Conservation (phyloP, 2,888 invertebrate genomes). For the Callyntrura sp. region DNA sequence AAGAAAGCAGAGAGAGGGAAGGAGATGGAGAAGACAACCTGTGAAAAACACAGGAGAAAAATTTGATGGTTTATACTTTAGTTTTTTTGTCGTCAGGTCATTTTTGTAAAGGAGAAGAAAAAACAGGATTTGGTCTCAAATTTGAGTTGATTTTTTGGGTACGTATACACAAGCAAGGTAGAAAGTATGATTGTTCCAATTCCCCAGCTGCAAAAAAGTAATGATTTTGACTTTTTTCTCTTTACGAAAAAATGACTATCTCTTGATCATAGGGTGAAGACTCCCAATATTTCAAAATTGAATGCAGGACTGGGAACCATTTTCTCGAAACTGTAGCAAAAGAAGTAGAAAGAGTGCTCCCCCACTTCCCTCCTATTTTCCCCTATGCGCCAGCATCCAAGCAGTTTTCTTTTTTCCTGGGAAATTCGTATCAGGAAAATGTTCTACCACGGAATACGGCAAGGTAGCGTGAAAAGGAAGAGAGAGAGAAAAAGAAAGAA, state of each 20-base stretch:
- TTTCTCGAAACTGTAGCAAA: slow-evolving; percentile 64
- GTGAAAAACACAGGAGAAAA: slow-evolving; percentile 62
- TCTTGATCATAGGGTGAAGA: slow-evolving; percentile 78
- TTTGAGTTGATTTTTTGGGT: slow-evolving; percentile 40
- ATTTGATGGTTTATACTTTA: slow-evolving; percentile 61
- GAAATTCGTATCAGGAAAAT: neutral
- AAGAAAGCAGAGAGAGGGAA: slow-evolving; percentile 32
- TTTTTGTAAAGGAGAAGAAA: slow-evolving; percentile 61
- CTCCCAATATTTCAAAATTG: slow-evolving; percentile 81
- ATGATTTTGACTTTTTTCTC: slow-evolving; percentile 78
- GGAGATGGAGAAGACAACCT: neutral
- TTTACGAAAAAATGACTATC: slow-evolving; percentile 76
- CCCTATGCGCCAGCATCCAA: neutral
- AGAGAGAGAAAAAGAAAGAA: slow-evolving; percentile 22
- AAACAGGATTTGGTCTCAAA: slow-evolving; percentile 68
- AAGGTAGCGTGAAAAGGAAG: slow-evolving; percentile 48
- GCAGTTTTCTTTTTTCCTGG: neutral
- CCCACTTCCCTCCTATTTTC: slow-evolving; percentile 20
- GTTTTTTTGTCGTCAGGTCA: slow-evolving; percentile 72
- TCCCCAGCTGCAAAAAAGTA: slow-evolving; percentile 78
- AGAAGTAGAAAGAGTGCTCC: neutral
- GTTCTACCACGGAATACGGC: neutral
- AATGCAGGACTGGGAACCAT: slow-evolving; percentile 80
- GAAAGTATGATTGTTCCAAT: slow-evolving; percentile 76
- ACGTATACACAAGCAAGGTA: slow-evolving; percentile 35